These are phyloP conservation scores for Scaptomyza polygonia DNA, from an alignment of 2,888 invertebrate species.

Conservation along the genomic window DNA sequence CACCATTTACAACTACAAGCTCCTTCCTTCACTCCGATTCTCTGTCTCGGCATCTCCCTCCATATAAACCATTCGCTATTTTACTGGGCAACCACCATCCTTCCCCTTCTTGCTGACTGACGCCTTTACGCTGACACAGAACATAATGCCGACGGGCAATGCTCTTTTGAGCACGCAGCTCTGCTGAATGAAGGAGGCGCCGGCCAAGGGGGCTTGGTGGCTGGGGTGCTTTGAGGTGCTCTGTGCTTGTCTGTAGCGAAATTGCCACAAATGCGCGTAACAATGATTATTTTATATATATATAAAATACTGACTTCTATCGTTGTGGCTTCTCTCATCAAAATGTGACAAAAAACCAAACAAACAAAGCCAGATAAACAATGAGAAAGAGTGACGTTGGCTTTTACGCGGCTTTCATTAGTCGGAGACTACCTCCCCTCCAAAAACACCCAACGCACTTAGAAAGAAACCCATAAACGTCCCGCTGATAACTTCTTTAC, in stretches of 20 bases:
- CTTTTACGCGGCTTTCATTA: conserved; percentile 63
- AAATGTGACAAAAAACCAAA: conserved; percentile 65
- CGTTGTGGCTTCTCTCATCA: conserved; percentile 49
- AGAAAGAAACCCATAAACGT: conserved; percentile 55
- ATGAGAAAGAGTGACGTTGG: conserved; percentile 46
- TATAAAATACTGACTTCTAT: conserved; percentile 26
- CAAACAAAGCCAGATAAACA: conserved; percentile 54
- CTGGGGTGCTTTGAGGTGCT: conserved; percentile 6
- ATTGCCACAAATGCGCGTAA: conserved; percentile 73
- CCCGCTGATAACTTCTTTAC: conserved; percentile 75
- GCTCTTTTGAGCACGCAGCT: conserved; percentile 79
- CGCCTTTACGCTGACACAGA: conserved; percentile 72
- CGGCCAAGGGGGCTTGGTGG: conserved; percentile 13
- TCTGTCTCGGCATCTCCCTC: no score
- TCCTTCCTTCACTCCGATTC: background rate
- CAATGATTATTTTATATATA: conserved; percentile 61
- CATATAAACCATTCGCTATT: background rate
- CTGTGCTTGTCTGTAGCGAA: conserved; percentile 58
- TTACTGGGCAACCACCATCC: background rate
- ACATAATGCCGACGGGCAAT: conserved; percentile 81
- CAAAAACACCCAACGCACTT: background rate
- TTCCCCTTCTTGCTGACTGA: conserved; percentile 15
- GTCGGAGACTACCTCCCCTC: conserved; percentile 28
- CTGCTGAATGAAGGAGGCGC: conserved; percentile 49
- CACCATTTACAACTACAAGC: conserved; percentile 50